Evolutionary conservation across 1,140 invertebrate genomes (phyloP), one percentile per base, ranked within the genome.

Genomic region (Akabosia matsudoensis): DNA sequence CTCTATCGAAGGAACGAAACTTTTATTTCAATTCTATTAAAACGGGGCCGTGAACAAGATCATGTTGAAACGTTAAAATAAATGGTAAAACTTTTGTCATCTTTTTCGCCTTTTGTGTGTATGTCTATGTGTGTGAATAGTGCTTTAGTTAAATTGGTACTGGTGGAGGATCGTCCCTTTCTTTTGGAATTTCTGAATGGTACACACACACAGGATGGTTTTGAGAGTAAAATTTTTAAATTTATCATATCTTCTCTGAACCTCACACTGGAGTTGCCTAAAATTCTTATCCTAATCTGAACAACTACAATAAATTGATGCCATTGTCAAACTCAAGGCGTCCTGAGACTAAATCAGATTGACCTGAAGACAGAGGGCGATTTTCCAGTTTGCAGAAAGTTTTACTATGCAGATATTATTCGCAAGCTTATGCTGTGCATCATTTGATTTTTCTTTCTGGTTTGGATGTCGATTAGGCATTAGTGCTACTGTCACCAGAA

Each of bases 1-100:
- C 61, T 22, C 61, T 30, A 67, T 67, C 61, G 30, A 67, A 67
- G 61, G 31, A 22, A 28, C 22, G 18, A 45, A 67, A 67, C 61
- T 67, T 67, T 67, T 67, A 67, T 67, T 67, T 67, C 61, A 67
- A 67, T 67, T 67, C 28, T 67, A 67, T 67, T 67, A 67, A 45
- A 67, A 67, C 61, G 28, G 61, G 7, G 28, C 18, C 7, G 37
- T 45, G 37, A 45, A 45, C 7, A 22, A 67, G 61, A 67, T 67
- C 61, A 67, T 67, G 31, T 2, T 67, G 61, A 67, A 67, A 24
- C 61, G 26, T 67, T 67, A 67, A 67, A 67, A 67, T 67, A 67
- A 67, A 67, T 67, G 61, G 61, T 22, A 67, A 67, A 67, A 67
- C 61, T 67, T 67, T 67, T 67, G 61, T 67, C 61, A 67, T 67